Conservation (phyloP, 2,888 invertebrate genomes). For the Eurytoma adleriae region DNA sequence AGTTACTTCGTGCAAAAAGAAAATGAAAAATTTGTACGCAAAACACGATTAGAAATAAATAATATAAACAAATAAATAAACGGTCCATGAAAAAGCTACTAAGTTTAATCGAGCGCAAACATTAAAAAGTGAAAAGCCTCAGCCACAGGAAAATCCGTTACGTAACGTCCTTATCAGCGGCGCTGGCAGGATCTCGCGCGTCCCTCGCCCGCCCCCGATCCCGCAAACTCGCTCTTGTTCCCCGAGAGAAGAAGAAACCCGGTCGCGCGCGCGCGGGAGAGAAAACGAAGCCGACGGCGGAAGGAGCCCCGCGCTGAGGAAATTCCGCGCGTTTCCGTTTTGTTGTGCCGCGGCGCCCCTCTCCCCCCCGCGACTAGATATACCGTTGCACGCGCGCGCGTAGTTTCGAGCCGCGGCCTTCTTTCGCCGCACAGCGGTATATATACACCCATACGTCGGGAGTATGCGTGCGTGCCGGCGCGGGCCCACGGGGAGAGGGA, state of each 20-base stretch:
- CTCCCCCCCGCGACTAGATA: conserved; percentile 60
- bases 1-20: too few species aligned
- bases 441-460: conserved; percentile 14
- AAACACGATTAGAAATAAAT: too few species aligned
- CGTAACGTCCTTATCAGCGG: too few species aligned
- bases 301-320: conserved; percentile 9
- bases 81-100: too few species aligned
- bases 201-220: background rate
- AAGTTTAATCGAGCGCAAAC: too few species aligned
- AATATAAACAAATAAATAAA: too few species aligned
- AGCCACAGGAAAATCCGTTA: too few species aligned
- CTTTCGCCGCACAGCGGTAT: conserved; percentile 41
- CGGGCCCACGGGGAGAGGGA: background rate
- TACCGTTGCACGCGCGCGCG: conserved; percentile 63
- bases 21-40: too few species aligned
- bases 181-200: background rate
- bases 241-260: background rate
- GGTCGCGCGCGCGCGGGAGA: background rate
- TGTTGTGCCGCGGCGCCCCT: conserved; percentile 38
- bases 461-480: conserved; percentile 19
- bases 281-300: background rate
- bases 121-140: too few species aligned
- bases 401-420: conserved; percentile 65
- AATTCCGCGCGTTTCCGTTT: conserved; percentile 45
- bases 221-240: background rate